Evolutionary conservation across 2,797 vertebrate species (phyloP), one percentile per base, ranked within the genome.

Genomic region (Notolabrus celidotus): DNA sequence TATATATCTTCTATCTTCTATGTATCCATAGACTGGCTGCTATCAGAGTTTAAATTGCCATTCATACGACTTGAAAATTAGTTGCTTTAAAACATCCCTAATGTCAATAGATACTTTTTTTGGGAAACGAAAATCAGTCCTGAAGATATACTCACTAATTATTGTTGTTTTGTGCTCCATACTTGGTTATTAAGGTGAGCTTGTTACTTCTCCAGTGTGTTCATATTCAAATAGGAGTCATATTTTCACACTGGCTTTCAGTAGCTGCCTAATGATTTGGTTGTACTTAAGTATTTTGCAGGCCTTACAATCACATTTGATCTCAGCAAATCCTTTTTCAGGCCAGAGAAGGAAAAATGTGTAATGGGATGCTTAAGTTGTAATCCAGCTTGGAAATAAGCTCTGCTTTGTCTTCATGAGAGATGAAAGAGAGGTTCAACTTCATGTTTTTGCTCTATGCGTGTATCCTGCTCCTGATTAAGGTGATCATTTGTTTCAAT

Each of bases 301-400:
- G 52, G 27, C 20, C 79, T 74, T 57, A 66, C 46, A 66, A 70
- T 66, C 68, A 55, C 60, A 75, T 82, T 66, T 82, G 76, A 83
- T 82, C 70, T 74, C 11, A 0, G 58, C 50, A 84, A 88, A 85
- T 82, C 79, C 70, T 69, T 75, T 83, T 60, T 85, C 70, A 71
- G 69, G 16, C 4, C 31, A 52, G 65, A 36, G 49, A 79, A 56
- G 7, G 10, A 51, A 59, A 80, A 59, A 74, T 69, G 25, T 50
- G 58, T 53, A 59, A 53, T 69, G 7, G 67, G 70, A 47, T 59
- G 43, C 36, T 52, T 74, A 62, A 15, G 42, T 61, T 7, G 54
- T 87, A 77, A 81, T 85, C 68, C 23, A 36, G 27, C 27, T 51
- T 70, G 9, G 16, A 71, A 53, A 56, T 64, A 75, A 64, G 52